These are phyloP conservation scores for Neotragus pygmaeus DNA, from an alignment of 2,113 vertebrate genomes.

Conservation along the genomic window DNA sequence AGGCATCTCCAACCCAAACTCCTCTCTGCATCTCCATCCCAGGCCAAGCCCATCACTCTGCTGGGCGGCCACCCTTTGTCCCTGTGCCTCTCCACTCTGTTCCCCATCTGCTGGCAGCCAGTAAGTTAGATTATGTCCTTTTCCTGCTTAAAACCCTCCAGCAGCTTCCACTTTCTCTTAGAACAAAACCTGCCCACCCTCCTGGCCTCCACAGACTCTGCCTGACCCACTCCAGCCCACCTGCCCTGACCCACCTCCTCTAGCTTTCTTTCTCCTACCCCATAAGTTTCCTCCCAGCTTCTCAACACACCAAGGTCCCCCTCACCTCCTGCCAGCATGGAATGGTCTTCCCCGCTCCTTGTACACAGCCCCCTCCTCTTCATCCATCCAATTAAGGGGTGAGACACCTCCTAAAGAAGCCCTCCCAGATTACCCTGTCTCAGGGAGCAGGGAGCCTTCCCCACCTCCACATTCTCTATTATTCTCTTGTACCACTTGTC, in stretches of 20 bases:
- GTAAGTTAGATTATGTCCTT: not conserved
- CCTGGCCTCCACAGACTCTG: not conserved
- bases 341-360: not conserved
- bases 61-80: not conserved
- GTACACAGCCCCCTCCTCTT: not conserved
- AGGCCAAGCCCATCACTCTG: not conserved
- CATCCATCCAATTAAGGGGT: not conserved
- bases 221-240: not conserved
- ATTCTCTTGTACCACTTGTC: not conserved
- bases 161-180: not conserved
- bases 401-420: not conserved
- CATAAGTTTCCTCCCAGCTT: not conserved
- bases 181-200: not conserved
- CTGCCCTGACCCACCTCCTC: not conserved
- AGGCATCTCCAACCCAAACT: not conserved
- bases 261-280: not conserved
- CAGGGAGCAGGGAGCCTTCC: not conserved
- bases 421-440: not conserved
- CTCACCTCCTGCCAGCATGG: not conserved
- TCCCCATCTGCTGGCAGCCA: not conserved
- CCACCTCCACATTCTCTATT: not conserved
- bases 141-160: not conserved
- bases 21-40: not conserved
- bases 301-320: not conserved
- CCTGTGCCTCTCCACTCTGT: not conserved